These are phyloP conservation scores for Strigops habroptila DNA, from an alignment of 2,113 vertebrate genomes.

Conservation along the genomic window DNA sequence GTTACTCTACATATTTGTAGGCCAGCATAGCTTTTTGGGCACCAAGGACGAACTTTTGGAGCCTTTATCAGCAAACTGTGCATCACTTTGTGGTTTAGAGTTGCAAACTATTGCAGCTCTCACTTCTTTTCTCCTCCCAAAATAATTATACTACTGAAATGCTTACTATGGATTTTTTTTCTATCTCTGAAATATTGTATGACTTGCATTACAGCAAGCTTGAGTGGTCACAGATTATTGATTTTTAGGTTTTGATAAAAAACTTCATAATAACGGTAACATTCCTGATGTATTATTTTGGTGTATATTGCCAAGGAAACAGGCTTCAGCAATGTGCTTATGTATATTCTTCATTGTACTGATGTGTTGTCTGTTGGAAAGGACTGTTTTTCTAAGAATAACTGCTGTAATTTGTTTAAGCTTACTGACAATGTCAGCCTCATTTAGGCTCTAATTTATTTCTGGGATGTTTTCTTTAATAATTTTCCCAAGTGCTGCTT, in stretches of 20 bases:
- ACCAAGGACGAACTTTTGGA: neutral
- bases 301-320: neutral
- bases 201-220: neutral
- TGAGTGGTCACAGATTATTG: slow-evolving; percentile 16
- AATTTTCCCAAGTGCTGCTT: neutral
- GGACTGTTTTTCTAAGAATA: neutral
- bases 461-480: neutral
- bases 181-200: neutral
- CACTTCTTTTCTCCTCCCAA: neutral
- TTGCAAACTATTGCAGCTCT: neutral
- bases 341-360: neutral
- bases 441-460: neutral
- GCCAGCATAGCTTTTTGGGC: neutral
- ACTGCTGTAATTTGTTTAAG: neutral
- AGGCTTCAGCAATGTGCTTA: neutral
- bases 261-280: slow-evolving; percentile 22
- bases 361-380: neutral
- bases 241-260: slow-evolving; percentile 47
- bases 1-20: neutral
- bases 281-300: slow-evolving; percentile 12
- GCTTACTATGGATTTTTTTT: neutral
- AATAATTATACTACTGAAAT: neutral
- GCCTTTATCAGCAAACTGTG: slow-evolving; percentile 11
- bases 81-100: neutral
- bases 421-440: neutral